Evolutionary conservation across 2,113 vertebrate species (phyloP).

Genomic region (Cisticola juncidis): DNA sequence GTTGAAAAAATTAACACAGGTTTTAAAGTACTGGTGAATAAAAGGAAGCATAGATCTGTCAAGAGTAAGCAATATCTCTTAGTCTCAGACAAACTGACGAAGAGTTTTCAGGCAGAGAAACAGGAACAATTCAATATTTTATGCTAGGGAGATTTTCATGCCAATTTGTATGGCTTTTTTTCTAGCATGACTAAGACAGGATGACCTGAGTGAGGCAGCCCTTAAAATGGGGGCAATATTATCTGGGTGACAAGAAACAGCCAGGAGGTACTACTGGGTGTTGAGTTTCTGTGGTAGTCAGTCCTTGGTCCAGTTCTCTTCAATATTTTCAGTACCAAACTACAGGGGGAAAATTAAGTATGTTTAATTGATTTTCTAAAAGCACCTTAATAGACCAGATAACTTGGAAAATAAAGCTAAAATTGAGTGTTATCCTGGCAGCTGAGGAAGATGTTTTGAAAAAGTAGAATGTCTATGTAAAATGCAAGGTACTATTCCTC

Average conservation of each 20-base stretch:
- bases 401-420: neutral
- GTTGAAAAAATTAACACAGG: neutral
- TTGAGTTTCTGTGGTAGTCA: neutral
- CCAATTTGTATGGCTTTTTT: neutral
- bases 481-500: neutral
- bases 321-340: neutral
- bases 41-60: neutral
- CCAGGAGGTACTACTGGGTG: neutral
- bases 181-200: neutral
- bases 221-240: neutral
- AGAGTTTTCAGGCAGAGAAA: neutral
- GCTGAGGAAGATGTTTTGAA: neutral
- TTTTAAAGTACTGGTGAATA: neutral
- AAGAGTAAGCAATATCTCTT: neutral
- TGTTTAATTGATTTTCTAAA: neutral
- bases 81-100: neutral
- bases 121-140: neutral
- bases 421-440: neutral
- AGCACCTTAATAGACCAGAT: neutral
- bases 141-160: neutral
- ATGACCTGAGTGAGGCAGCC: neutral
- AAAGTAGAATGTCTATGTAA: neutral
- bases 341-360: neutral
- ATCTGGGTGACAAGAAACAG: neutral
- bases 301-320: neutral